phyloP scores from a whole-genome alignment of 2,797 vertebrate species.

The Crocodylus rhombifer region DNA sequence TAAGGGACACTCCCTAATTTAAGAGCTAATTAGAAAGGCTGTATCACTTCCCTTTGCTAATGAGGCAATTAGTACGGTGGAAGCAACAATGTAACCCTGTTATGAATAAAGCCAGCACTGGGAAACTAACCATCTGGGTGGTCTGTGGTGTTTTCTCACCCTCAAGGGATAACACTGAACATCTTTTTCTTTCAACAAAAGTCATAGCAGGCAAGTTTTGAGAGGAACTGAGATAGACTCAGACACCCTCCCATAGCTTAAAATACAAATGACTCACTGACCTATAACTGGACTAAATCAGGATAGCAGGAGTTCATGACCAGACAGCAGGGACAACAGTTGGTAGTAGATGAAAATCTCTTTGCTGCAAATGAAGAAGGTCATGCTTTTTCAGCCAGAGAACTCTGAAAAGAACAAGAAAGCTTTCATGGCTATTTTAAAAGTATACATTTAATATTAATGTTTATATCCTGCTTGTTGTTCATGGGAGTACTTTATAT shows the following conservation, averaged over 20 bases:
- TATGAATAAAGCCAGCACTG: too few species aligned
- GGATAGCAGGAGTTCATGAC: not conserved
- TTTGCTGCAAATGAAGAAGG: not conserved
- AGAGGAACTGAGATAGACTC: too few species aligned
- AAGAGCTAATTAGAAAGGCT: too few species aligned
- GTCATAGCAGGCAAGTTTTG: too few species aligned
- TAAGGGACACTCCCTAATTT: too few species aligned
- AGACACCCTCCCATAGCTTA: not conserved
- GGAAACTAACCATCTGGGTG: too few species aligned
- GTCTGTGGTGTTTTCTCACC: too few species aligned
- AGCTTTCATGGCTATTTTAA: not conserved
- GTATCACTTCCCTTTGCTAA: too few species aligned
- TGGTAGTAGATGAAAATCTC: not conserved
- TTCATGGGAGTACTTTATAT: not conserved
- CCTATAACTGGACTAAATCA: not conserved
- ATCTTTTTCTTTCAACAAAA: too few species aligned
- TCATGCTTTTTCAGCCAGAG: not conserved
- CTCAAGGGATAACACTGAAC: too few species aligned
- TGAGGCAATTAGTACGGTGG: too few species aligned
- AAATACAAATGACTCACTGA: not conserved
- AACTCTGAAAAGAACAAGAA: not conserved
- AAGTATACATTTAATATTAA: constrained; percentile 37
- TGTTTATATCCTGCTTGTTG: constrained; percentile 30
- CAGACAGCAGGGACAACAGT: not conserved
- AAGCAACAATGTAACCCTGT: too few species aligned